A percentile compares a stretch with the other conserved stretches of the same genome.
phyloP scores from a whole-genome alignment of 2,113 vertebrate genomes.

The Trogon melanurus region DNA sequence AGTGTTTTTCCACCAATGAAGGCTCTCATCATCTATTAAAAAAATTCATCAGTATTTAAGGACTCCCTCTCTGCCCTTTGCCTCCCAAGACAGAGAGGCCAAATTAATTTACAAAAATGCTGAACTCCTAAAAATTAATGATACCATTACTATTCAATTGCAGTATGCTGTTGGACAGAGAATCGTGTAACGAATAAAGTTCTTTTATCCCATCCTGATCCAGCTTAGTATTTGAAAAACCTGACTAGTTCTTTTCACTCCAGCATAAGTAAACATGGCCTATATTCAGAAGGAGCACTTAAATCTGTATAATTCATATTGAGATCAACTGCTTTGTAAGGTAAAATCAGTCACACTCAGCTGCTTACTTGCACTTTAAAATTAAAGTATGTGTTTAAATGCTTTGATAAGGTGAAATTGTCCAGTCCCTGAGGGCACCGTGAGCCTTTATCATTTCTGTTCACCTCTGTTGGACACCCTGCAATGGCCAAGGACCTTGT shows the following conservation, averaged over 20 bases:
- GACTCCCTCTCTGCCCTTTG: slow-evolving; percentile 52
- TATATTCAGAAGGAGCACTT: not conserved
- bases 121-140: slow-evolving; percentile 64
- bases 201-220: not conserved
- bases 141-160: slow-evolving; percentile 56
- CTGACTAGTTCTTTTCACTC: not conserved
- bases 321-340: not conserved
- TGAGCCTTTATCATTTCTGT: fast-evolving
- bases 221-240: not conserved
- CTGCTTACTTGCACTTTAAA: not conserved
- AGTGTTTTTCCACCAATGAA: slow-evolving; percentile 18
- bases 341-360: not conserved
- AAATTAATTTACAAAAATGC: slow-evolving; percentile 66
- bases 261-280: not conserved
- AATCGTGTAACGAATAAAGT: slow-evolving; percentile 1
- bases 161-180: not conserved
- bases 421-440: not conserved
- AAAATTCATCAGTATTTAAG: slow-evolving; percentile 60
- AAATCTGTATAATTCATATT: not conserved
- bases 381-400: not conserved
- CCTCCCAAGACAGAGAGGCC: slow-evolving; percentile 40
- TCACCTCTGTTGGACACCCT: not conserved
- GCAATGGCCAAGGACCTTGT: not conserved
- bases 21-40: slow-evolving; percentile 20
- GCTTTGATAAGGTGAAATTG: not conserved